Conservation (phyloP, 2,797 vertebrate genomes). For the Austrolebias charrua region DNA sequence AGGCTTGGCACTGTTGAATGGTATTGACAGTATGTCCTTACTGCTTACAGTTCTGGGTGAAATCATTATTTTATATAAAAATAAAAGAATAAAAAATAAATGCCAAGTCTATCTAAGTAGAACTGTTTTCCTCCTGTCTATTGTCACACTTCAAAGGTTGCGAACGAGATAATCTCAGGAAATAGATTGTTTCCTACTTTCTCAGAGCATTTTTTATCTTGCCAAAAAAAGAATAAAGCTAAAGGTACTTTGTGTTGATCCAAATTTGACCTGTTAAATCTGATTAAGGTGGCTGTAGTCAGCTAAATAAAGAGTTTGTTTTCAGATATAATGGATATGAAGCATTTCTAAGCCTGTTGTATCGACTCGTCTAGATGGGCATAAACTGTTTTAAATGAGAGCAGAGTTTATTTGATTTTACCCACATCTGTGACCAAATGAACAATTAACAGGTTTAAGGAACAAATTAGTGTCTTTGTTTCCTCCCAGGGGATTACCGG, state of each 20-base stretch:
- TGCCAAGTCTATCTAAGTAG: no score
- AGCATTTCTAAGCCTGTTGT: constrained; percentile 25
- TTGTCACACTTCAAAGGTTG: constrained; percentile 10
- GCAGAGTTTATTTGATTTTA: constrained; percentile 50
- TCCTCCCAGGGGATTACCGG: constrained; percentile 44
- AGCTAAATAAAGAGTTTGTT: constrained; percentile 26
- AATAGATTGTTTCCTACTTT: constrained; percentile 1
- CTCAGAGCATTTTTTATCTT: constrained; percentile 1
- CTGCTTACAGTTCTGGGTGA: no score
- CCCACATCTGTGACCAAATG: constrained; percentile 65
- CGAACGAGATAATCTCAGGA: constrained; percentile 22
- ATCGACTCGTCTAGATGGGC: constrained; percentile 41
- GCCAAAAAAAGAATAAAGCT: not conserved
- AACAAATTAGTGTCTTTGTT: constrained; percentile 58
- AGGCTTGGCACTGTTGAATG: no score
- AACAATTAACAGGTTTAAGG: constrained; percentile 68
- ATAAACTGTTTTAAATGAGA: constrained; percentile 39
- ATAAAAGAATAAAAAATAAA: no score
- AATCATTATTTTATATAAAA: no score
- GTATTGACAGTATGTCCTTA: no score
- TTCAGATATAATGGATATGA: constrained; percentile 29
- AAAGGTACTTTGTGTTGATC: constrained; percentile 13
- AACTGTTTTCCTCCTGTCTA: no score
- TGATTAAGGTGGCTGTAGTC: constrained; percentile 5
- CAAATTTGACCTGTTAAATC: constrained; percentile 14